Evolutionary conservation across 1,140 invertebrate genomes (phyloP).

Genomic region (Eurosta solidaginis): DNA sequence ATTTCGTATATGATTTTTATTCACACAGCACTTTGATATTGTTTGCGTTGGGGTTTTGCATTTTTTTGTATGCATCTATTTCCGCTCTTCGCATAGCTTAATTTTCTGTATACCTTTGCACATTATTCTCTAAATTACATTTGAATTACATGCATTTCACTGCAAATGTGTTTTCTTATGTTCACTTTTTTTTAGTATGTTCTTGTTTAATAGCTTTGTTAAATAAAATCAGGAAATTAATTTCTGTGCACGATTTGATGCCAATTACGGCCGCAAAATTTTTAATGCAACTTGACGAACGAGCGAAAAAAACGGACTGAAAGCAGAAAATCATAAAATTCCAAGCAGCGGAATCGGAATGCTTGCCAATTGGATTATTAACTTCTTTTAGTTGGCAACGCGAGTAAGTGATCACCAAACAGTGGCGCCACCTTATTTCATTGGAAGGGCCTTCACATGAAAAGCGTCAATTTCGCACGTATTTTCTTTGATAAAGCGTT

Average conservation of each 20-base stretch:
- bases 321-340: slow-evolving; percentile 2
- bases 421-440: not conserved
- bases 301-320: slow-evolving; percentile 23
- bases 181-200: not conserved
- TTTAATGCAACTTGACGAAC: not conserved
- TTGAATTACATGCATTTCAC: not conserved
- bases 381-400: not conserved
- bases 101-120: not conserved
- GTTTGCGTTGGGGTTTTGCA: not conserved
- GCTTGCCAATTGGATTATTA: not conserved
- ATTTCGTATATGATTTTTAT: not conserved
- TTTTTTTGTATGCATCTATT: slow-evolving; percentile 13
- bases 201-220: not conserved
- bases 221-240: no score
- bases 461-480: no score
- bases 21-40: slow-evolving; percentile 10
- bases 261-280: not conserved
- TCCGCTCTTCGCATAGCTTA: not conserved
- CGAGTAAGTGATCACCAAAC: not conserved
- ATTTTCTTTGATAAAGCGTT: no score
- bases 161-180: not conserved
- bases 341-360: not conserved
- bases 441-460: no score
- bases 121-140: not conserved
- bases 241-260: no score